Evolutionary conservation across 2,113 vertebrate species (phyloP).

Genomic region (Hypocryptadius cinnamomeus): DNA sequence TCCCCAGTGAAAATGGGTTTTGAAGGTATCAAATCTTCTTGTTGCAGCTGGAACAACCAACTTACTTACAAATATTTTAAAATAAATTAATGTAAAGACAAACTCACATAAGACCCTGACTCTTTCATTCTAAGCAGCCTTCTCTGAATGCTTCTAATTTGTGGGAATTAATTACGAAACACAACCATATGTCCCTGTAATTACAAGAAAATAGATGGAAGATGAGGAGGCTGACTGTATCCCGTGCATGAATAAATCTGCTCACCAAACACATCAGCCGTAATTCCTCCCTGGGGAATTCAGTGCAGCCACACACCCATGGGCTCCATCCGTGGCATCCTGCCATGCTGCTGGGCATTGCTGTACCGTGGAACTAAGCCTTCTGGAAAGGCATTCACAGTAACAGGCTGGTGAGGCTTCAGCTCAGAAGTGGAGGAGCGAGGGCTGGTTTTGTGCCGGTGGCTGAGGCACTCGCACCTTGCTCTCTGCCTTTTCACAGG

Average conservation of each 20-base stretch:
- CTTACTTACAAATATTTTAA: not conserved
- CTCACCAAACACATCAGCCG: not conserved
- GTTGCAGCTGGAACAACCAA: not conserved
- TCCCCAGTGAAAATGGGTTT: not conserved
- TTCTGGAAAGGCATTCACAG: not conserved
- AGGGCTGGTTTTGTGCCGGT: not conserved
- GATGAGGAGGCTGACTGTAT: not conserved
- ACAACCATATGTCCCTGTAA: slow-evolving; percentile 52
- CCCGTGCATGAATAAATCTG: not conserved
- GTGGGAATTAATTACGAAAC: slow-evolving; percentile 55
- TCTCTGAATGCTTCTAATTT: slow-evolving; percentile 18
- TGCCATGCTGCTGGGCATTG: not conserved
- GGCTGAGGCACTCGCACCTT: not conserved
- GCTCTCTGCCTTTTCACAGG: not conserved
- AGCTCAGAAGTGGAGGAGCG: not conserved
- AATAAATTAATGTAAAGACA: slow-evolving; percentile 18
- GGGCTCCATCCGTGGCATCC: not conserved
- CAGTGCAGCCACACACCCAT: not conserved
- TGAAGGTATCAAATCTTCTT: not conserved
- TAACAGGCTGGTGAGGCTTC: not conserved
- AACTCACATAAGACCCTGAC: not conserved
- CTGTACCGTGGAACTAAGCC: not conserved
- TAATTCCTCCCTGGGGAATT: not conserved
- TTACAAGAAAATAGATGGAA: slow-evolving; percentile 36
- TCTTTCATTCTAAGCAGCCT: not conserved